phyloP scores from a whole-genome alignment of 2,113 vertebrate species.

The Xenotilapia caudafasciata region DNA sequence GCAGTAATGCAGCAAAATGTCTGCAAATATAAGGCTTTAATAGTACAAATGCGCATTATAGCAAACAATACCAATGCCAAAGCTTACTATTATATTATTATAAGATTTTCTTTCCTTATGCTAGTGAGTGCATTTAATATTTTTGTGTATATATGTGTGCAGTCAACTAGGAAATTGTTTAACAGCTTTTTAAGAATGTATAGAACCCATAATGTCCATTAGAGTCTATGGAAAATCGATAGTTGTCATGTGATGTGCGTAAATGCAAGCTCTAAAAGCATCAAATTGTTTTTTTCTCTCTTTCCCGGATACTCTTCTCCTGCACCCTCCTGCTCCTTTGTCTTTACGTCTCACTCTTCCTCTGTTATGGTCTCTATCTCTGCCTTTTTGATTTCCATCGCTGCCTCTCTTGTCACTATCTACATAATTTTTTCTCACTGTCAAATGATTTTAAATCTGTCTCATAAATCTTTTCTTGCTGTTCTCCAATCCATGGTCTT shows the following conservation, averaged over 20 bases:
- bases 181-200: constrained; percentile 31
- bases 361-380: neutral
- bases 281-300: neutral
- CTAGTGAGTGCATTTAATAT: neutral
- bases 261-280: constrained; percentile 42
- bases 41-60: neutral
- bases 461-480: neutral
- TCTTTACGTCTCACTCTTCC: neutral
- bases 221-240: constrained; percentile 57
- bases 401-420: neutral
- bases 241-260: constrained; percentile 38
- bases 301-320: neutral
- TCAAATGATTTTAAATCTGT: neutral
- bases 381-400: neutral
- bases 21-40: neutral
- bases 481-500: neutral
- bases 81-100: neutral
- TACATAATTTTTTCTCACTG: neutral
- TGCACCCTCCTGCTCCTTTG: neutral
- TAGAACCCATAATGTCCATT: constrained; percentile 36
- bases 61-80: neutral
- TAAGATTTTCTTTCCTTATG: neutral
- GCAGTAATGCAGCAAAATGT: neutral
- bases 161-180: constrained; percentile 22
- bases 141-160: neutral